These are phyloP conservation scores for Heliconius ethilla DNA, from an alignment of 2,888 invertebrate genomes.

Conservation along the genomic window DNA sequence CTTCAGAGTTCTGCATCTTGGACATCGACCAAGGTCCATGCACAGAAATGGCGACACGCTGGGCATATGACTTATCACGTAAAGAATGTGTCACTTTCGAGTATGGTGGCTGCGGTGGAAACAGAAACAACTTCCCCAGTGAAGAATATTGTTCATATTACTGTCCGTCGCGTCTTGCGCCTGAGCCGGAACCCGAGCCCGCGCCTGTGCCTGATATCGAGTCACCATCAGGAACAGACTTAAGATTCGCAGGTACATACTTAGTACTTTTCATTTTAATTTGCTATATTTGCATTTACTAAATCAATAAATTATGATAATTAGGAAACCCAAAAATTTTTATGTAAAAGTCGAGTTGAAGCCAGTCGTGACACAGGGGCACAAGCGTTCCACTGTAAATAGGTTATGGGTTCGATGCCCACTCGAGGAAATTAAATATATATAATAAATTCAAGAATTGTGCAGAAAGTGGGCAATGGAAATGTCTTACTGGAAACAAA, in stretches of 20 bases:
- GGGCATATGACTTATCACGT: constrained; percentile 87
- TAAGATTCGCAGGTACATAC: background rate
- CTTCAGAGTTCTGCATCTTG: constrained; percentile 86
- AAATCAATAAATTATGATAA: no score
- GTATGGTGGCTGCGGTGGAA: constrained; percentile 92
- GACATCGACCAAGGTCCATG: constrained; percentile 86
- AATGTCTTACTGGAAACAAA: no score
- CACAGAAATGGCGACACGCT: constrained; percentile 79
- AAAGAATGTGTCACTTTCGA: constrained; percentile 90
- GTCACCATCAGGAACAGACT: background rate
- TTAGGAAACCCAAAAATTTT: no score
- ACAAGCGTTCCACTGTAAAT: no score
- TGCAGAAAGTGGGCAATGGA: no score
- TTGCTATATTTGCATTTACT: background rate
- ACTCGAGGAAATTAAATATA: no score
- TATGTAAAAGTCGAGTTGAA: no score
- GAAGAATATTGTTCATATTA: constrained; percentile 86
- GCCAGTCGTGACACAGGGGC: no score
- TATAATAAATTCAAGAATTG: no score
- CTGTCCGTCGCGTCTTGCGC: constrained; percentile 79
- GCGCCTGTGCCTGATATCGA: background rate
- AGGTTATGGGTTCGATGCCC: no score
- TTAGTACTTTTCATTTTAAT: background rate
- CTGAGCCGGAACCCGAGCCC: background rate
- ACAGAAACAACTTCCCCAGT: constrained; percentile 88